A percentile compares a stretch with the other conserved stretches of the same genome.
phyloP scores from a whole-genome alignment of 2,888 invertebrate genomes.

The Listrodromus nycthemerus region DNA sequence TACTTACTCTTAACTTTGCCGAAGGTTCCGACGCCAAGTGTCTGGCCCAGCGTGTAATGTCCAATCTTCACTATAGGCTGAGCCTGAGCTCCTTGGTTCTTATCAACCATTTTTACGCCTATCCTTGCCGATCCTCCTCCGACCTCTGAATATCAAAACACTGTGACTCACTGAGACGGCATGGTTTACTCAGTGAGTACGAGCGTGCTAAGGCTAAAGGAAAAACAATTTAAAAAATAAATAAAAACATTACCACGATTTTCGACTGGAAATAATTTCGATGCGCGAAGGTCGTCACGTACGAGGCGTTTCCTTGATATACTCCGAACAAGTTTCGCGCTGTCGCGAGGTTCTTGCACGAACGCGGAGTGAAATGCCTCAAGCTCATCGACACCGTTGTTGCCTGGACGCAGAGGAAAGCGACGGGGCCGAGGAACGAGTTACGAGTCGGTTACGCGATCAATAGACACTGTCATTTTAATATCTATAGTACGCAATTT shows the following conservation, averaged over 20 bases:
- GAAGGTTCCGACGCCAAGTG: slow-evolving; percentile 98
- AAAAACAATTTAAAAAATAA: background rate
- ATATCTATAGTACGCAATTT: background rate
- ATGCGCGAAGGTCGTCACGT: slow-evolving; percentile 50
- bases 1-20: slow-evolving; percentile 97
- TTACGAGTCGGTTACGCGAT: slow-evolving; percentile 3
- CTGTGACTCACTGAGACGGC: background rate
- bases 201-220: background rate
- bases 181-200: background rate
- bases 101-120: slow-evolving; percentile 77
- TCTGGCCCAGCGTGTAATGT: slow-evolving; percentile 97
- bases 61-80: slow-evolving; percentile 98
- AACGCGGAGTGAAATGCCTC: background rate
- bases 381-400: background rate
- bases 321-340: slow-evolving; percentile 22
- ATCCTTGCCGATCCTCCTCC: background rate
- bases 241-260: background rate
- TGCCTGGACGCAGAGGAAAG: background rate
- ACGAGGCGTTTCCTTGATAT: slow-evolving; percentile 11
- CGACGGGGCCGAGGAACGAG: background rate
- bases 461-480: slow-evolving; percentile 22
- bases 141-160: slow-evolving; percentile 7
- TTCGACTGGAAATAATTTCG: slow-evolving; percentile 16
- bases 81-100: slow-evolving; percentile 77
- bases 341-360: background rate